Conservation (phyloP, 2,797 vertebrate genomes). For the Bradypus variegatus region DNA sequence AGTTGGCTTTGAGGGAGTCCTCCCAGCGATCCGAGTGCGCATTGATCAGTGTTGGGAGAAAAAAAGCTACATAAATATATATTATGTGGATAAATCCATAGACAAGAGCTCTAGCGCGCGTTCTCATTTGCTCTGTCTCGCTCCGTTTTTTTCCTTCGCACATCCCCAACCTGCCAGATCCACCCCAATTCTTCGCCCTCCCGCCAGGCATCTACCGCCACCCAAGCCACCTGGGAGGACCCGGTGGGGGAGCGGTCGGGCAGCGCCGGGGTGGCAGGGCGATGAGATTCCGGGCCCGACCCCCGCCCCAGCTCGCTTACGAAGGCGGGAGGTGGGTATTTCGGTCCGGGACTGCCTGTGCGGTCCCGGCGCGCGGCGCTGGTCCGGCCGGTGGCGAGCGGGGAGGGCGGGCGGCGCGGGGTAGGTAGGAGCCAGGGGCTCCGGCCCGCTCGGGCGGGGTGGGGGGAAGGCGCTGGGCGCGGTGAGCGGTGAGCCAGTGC, state of each 20-base stretch:
- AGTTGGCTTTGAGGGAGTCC: constrained; percentile 51
- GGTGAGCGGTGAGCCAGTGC: constrained; percentile 32
- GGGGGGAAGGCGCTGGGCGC: constrained; percentile 28
- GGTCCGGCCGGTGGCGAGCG: not conserved
- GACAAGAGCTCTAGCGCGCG: constrained; percentile 46
- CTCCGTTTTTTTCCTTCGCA: constrained; percentile 52
- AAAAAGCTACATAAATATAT: constrained; percentile 64
- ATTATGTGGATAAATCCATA: constrained; percentile 62
- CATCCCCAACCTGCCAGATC: constrained; percentile 59
- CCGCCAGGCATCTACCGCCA: constrained; percentile 11
- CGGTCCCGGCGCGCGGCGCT: constrained; percentile 14
- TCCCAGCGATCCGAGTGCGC: constrained; percentile 41
- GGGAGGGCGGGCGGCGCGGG: constrained; percentile 30
- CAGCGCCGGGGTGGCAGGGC: not conserved
- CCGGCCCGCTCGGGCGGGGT: not conserved
- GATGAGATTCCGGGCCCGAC: not conserved
- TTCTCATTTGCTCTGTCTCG: constrained; percentile 57
- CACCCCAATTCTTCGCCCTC: constrained; percentile 29
- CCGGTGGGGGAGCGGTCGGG: not conserved
- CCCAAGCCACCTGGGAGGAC: constrained; percentile 44
- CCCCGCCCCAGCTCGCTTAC: constrained; percentile 6
- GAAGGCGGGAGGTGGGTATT: constrained; percentile 48
- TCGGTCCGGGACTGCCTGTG: constrained; percentile 24
- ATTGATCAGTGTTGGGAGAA: constrained; percentile 63
- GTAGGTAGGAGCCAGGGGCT: constrained; percentile 43